A percentile compares a stretch with the other conserved stretches of the same genome.
Conservation (phyloP, 2,113 vertebrate genomes). For the Corvus hawaiiensis region DNA sequence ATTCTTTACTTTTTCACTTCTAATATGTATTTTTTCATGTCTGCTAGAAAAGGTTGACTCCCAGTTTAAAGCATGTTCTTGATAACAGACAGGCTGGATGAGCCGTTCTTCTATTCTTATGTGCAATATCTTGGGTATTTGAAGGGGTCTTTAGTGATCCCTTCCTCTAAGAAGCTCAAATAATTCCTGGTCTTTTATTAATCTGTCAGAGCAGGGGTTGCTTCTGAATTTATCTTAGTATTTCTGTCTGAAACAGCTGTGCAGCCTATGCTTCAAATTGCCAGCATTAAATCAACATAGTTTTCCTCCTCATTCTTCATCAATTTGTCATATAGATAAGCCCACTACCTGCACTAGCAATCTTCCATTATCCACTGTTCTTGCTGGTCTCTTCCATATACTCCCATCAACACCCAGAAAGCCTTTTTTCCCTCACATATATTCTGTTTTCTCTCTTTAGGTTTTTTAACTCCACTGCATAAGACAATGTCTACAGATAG, state of each 20-base stretch:
- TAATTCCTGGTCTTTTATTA: constrained; percentile 66
- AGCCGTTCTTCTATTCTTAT: constrained; percentile 18
- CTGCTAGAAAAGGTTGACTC: constrained; percentile 17
- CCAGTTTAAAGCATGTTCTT: constrained; percentile 21
- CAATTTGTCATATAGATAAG: constrained; percentile 69
- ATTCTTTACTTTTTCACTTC: constrained; percentile 12
- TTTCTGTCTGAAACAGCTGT: constrained; percentile 68
- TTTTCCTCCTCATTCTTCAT: constrained; percentile 65
- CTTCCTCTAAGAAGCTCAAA: constrained; percentile 59
- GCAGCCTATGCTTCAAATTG: constrained; percentile 65
- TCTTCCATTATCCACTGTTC: constrained; percentile 64
- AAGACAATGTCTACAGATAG: constrained; percentile 10
- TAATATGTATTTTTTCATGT: constrained; percentile 19
- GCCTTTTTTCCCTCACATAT: constrained; percentile 45
- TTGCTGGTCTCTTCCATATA: constrained; percentile 52
- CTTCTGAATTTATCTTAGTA: constrained; percentile 70
- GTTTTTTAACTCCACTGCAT: constrained; percentile 30
- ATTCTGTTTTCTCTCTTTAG: constrained; percentile 17
- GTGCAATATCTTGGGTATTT: constrained; percentile 54
- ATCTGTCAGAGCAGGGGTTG: constrained; percentile 63
- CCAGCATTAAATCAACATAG: constrained; percentile 66
- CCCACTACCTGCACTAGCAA: constrained; percentile 52
- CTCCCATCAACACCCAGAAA: constrained; percentile 60
- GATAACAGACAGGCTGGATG: constrained; percentile 13
- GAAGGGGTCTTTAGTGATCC: constrained; percentile 54